phyloP scores from a whole-genome alignment of 2,888 invertebrate species.

The Neoitamus cyanurus region DNA sequence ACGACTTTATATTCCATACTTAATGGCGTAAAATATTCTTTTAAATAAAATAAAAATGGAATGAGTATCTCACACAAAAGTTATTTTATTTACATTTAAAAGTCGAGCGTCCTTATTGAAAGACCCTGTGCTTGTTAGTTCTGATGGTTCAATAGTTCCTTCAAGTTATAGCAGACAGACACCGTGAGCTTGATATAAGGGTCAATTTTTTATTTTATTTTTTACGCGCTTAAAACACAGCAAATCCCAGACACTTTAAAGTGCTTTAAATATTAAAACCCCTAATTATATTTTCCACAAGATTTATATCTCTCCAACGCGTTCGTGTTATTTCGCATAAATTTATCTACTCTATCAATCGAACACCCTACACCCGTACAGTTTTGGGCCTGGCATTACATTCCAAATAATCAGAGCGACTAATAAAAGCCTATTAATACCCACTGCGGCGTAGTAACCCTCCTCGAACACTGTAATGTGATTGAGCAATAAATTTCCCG shows the following conservation, averaged over 20 bases:
- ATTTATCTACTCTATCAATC: not conserved
- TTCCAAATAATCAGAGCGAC: slow-evolving; percentile 2
- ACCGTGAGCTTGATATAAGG: no score
- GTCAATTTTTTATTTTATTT: no score
- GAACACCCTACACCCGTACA: not conserved
- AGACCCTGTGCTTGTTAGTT: no score
- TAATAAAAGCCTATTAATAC: slow-evolving; percentile 4
- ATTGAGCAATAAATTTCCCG: slow-evolving; percentile 31
- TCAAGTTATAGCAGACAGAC: no score
- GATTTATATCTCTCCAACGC: not conserved
- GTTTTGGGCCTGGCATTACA: not conserved
- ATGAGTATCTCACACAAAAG: no score
- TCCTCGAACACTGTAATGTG: slow-evolving; percentile 14
- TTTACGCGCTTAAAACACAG: no score
- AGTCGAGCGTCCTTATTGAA: no score
- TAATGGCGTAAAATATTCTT: no score
- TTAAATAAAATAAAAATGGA: no score
- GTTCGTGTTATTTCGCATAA: not conserved
- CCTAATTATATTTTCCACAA: not conserved
- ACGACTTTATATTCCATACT: no score
- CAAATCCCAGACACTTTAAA: not conserved
- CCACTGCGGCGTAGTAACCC: not conserved
- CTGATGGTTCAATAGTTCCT: no score
- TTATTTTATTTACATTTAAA: no score
- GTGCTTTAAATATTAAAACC: not conserved